phyloP scores from a whole-genome alignment of 2,888 invertebrate genomes.

The Taphrorychus bicolor region DNA sequence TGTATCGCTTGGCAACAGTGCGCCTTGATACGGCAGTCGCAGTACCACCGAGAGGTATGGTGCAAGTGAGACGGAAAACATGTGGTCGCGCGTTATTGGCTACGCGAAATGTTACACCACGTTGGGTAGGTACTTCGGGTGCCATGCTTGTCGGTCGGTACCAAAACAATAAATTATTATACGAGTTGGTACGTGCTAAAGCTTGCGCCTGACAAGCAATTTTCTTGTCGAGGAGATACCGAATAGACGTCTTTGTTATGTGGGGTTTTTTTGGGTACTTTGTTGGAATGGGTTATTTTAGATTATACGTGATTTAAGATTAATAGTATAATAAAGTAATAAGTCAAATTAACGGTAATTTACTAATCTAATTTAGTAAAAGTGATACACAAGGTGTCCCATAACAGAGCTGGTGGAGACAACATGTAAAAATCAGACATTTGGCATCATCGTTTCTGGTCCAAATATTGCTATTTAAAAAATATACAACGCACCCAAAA shows the following conservation, averaged over 20 bases:
- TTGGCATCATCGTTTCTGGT: no score
- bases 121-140: conserved; percentile 9
- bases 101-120: conserved; percentile 15
- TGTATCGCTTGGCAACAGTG: not conserved
- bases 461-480: no score
- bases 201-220: conserved; percentile 8
- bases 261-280: no score
- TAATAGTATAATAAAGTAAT: no score
- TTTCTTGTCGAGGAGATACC: not conserved
- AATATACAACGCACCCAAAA: no score
- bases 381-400: no score
- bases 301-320: no score
- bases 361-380: no score
- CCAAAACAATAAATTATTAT: not conserved
- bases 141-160: not conserved
- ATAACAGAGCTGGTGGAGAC: no score
- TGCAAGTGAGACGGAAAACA: conserved; percentile 14
- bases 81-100: conserved; percentile 19
- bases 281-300: no score
- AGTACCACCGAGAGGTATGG: not conserved
- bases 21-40: not conserved
- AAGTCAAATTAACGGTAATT: no score
- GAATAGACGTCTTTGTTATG: not conserved
- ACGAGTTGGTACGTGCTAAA: conserved; percentile 6
- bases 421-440: no score